Percentiles rank a stretch among this genome's conserved stretches.
Conservation (phyloP, 2,888 invertebrate genomes). For the Meta bourneti region DNA sequence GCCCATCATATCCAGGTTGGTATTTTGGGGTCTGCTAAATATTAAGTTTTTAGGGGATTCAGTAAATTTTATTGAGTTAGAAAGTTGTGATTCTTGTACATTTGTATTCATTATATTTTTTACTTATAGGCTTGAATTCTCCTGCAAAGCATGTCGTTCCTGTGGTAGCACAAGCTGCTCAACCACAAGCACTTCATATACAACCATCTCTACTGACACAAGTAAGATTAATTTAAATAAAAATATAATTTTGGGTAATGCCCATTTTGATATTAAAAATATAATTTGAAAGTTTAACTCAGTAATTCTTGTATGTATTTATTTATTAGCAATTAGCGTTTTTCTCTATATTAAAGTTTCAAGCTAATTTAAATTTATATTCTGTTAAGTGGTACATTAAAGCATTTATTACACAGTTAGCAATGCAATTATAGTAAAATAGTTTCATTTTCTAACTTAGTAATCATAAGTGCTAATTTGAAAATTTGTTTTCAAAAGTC, state of each 20-base stretch:
- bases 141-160: conserved; percentile 87
- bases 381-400: neutral
- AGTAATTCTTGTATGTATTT: neutral
- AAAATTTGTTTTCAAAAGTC: too few relatives aligned
- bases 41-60: neutral
- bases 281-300: neutral
- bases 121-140: conserved; percentile 83
- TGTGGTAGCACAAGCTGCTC: conserved; percentile 83
- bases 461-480: too few relatives aligned
- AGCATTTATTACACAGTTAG: too few relatives aligned
- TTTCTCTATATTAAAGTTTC: neutral
- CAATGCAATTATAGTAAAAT: too few relatives aligned
- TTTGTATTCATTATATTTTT: neutral
- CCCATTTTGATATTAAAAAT: neutral
- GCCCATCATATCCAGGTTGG: conserved; percentile 89
- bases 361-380: neutral
- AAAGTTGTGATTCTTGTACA: neutral
- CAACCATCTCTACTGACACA: conserved; percentile 90
- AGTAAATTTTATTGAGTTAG: neutral
- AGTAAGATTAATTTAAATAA: conserved; percentile 81
- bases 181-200: conserved; percentile 86
- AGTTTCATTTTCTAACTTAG: too few relatives aligned
- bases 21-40: neutral
- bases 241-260: neutral
- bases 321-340: too few relatives aligned